phyloP scores from a whole-genome alignment of 2,888 invertebrate genomes.

The Ormia ochracea region DNA sequence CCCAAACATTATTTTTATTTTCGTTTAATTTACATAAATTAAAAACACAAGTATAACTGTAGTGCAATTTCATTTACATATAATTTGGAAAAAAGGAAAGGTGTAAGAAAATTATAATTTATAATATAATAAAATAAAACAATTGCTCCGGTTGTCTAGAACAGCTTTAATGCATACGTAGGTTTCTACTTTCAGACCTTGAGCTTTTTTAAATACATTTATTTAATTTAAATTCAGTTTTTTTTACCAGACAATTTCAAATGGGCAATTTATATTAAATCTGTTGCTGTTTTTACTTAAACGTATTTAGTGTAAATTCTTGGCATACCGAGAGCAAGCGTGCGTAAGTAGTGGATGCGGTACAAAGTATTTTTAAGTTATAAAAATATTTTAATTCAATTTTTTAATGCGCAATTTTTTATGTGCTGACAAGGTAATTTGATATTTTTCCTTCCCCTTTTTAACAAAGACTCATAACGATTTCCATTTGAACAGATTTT shows the following conservation, averaged over 20 bases:
- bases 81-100: too few species aligned
- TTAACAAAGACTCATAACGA: conserved; percentile 14
- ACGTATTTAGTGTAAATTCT: conserved; percentile 40
- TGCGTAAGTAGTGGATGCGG: background rate
- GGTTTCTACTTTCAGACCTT: conserved; percentile 42
- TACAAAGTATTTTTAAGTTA: conserved; percentile 5
- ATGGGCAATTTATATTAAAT: conserved; percentile 25
- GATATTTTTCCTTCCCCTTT: conserved; percentile 30
- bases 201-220: conserved; percentile 1
- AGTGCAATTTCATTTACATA: too few species aligned
- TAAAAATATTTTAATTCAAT: background rate
- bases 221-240: conserved; percentile 9
- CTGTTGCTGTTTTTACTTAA: background rate
- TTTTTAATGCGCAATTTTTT: background rate
- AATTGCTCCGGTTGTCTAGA: too few species aligned
- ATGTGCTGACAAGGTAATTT: conserved; percentile 23
- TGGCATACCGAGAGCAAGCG: conserved; percentile 48
- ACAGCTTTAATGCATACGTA: too few species aligned
- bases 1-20: too few species aligned
- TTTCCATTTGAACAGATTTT: conserved; percentile 6
- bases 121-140: too few species aligned
- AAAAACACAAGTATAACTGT: too few species aligned
- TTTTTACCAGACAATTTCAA: conserved; percentile 12
- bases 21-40: too few species aligned
- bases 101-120: too few species aligned